These are phyloP conservation scores for Hyles vespertilio DNA, from an alignment of 1,140 invertebrate species.

Conservation along the genomic window DNA sequence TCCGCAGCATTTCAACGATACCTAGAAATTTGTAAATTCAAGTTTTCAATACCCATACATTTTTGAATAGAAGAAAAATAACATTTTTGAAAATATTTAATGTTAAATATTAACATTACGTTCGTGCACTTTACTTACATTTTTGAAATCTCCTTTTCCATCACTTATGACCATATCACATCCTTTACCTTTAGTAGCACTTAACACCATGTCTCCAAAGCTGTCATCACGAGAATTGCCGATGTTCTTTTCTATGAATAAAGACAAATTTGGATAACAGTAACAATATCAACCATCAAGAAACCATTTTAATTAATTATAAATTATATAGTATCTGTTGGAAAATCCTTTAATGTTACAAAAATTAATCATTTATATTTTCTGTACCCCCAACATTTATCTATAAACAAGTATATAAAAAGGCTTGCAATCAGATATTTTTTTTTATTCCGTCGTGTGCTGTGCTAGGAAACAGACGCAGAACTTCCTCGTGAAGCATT, in stretches of 20 bases:
- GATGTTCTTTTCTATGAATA: constrained; percentile 26
- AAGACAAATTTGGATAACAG: constrained; percentile 9
- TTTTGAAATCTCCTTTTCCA: constrained; percentile 6
- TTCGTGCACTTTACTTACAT: constrained; percentile 5
- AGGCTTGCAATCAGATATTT: too few relatives aligned
- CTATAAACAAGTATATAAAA: too few relatives aligned
- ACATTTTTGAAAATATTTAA: background rate
- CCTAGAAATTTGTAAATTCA: background rate
- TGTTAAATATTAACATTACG: background rate
- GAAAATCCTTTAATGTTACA: too few relatives aligned
- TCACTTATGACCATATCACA: constrained; percentile 67
- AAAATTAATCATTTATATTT: too few relatives aligned
- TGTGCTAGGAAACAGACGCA: too few relatives aligned
- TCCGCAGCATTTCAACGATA: background rate
- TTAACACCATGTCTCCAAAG: constrained; percentile 51
- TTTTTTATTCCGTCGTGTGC: too few relatives aligned
- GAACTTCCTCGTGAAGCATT: too few relatives aligned
- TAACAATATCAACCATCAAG: background rate
- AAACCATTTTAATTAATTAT: too few relatives aligned
- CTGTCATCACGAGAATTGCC: constrained; percentile 50
- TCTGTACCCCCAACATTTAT: too few relatives aligned
- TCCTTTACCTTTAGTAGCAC: constrained; percentile 53
- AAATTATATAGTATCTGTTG: too few relatives aligned
- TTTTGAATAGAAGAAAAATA: too few relatives aligned
- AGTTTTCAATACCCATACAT: too few relatives aligned